phyloP scores from a whole-genome alignment of 1,140 invertebrate species.

The Caenorhabditis latens region DNA sequence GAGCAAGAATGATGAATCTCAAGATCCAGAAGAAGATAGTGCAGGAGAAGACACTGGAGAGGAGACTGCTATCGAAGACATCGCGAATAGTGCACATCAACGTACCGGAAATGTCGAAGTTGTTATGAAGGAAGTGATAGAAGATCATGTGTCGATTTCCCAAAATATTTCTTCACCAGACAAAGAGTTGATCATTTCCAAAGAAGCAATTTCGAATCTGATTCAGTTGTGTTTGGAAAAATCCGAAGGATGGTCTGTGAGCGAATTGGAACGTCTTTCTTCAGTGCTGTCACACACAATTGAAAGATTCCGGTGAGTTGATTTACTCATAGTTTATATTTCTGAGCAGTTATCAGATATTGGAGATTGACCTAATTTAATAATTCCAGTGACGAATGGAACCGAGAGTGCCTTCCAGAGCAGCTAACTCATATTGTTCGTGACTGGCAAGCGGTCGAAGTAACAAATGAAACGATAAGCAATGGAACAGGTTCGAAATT shows the following conservation, averaged over 20 bases:
- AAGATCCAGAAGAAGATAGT: conserved; percentile 11
- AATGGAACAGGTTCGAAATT: background rate
- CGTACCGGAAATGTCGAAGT: background rate
- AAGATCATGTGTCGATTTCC: background rate
- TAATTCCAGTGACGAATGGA: conserved; percentile 41
- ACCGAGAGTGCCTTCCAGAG: conserved; percentile 30
- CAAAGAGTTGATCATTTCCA: background rate
- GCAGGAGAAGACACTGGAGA: conserved; percentile 3
- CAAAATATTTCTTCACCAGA: background rate
- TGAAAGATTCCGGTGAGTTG: conserved; percentile 43
- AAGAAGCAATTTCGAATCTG: background rate
- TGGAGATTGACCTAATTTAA: too few relatives aligned
- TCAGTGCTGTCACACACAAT: conserved; percentile 52
- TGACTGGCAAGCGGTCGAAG: conserved; percentile 13
- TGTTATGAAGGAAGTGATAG: background rate
- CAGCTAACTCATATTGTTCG: conserved; percentile 18
- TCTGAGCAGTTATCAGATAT: background rate
- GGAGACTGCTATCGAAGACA: background rate
- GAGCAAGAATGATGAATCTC: background rate
- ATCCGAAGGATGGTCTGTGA: conserved; percentile 53
- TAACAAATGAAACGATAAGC: background rate
- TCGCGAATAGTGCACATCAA: background rate
- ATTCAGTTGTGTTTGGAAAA: conserved; percentile 2
- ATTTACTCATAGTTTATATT: background rate
- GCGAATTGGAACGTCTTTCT: conserved; percentile 58